These are phyloP conservation scores for Trachelus tabidus DNA, from an alignment of 2,888 invertebrate species.

Conservation along the genomic window DNA sequence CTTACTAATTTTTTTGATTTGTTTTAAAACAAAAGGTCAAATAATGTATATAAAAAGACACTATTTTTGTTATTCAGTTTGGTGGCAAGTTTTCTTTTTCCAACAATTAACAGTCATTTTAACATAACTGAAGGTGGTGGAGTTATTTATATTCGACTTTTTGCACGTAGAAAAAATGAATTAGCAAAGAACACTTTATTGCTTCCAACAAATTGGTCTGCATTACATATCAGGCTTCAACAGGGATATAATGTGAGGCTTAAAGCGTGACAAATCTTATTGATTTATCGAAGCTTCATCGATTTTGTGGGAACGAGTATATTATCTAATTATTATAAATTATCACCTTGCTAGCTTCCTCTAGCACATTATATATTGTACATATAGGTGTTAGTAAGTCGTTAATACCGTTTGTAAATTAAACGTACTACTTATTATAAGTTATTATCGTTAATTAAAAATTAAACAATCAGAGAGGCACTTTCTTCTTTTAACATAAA, in stretches of 20 bases:
- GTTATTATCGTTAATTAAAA: conserved; percentile 40
- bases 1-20: neutral
- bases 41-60: neutral
- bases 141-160: neutral
- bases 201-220: conserved; percentile 32
- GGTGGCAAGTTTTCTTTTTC: neutral
- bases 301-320: conserved; percentile 16
- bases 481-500: conserved; percentile 35
- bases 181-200: conserved; percentile 46
- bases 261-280: conserved; percentile 38
- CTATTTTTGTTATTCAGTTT: neutral
- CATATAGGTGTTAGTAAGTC: conserved; percentile 11
- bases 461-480: conserved; percentile 44
- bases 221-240: conserved; percentile 37
- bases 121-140: neutral
- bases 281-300: conserved; percentile 34
- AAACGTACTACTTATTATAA: conserved; percentile 22
- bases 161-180: neutral
- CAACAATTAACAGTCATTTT: neutral
- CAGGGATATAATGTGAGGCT: conserved; percentile 37
- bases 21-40: neutral
- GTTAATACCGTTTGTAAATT: conserved; percentile 22
- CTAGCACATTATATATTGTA: conserved; percentile 6
- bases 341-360: conserved; percentile 1
- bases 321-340: conserved; percentile 7